Evolutionary conservation across 2,888 invertebrate species (phyloP).

Genomic region (Sinhomidia bicolor): DNA sequence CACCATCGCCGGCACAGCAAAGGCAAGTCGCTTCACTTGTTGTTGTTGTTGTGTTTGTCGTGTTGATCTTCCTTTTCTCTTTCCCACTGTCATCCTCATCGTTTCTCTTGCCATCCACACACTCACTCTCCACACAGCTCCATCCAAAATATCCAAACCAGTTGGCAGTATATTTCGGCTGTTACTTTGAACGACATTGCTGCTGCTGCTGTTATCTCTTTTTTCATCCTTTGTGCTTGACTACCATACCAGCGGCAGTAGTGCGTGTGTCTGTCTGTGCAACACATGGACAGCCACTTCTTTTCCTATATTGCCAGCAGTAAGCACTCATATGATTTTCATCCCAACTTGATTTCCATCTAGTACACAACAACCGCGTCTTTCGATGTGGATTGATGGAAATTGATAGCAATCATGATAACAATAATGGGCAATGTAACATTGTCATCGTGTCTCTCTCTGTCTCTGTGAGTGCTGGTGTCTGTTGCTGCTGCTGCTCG

Average conservation of each 20-base stretch:
- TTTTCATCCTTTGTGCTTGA: neutral
- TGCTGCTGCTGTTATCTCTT: neutral
- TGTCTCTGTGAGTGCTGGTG: too few relatives aligned
- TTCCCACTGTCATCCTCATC: neutral
- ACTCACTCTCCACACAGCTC: neutral
- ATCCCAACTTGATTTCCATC: conserved; percentile 18
- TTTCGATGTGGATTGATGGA: conserved; percentile 24
- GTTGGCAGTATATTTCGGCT: neutral
- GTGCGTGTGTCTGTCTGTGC: neutral
- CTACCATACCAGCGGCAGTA: neutral
- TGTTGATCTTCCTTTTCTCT: neutral
- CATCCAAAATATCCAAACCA: neutral
- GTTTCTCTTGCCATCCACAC: too few relatives aligned
- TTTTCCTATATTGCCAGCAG: neutral
- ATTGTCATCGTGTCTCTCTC: too few relatives aligned
- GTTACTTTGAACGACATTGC: neutral
- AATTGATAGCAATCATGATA: conserved; percentile 49
- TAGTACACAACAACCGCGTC: neutral
- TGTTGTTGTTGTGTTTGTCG: conserved; percentile 10
- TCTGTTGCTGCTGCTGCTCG: neutral
- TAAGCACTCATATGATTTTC: neutral
- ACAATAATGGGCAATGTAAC: too few relatives aligned
- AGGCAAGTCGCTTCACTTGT: conserved; percentile 4
- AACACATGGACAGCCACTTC: neutral
- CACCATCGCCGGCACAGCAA: too few relatives aligned